Evolutionary conservation across 1,140 invertebrate genomes (phyloP).

Genomic region (Neodiprion virginianus): DNA sequence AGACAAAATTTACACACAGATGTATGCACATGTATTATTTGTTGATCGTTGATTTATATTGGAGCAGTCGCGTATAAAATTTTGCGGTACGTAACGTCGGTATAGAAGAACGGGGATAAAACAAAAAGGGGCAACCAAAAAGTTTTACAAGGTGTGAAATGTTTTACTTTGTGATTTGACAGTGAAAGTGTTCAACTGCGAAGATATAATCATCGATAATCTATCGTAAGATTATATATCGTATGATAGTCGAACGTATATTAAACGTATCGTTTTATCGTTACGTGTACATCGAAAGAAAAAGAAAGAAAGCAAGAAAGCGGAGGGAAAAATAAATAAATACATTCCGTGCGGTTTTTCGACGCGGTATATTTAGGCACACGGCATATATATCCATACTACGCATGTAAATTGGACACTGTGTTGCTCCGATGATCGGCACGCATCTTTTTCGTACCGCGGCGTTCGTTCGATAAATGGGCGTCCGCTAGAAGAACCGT

Average conservation of each 20-base stretch:
- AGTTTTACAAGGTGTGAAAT: constrained; percentile 18
- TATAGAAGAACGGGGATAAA: constrained; percentile 9
- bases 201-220: neutral
- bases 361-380: too few relatives aligned
- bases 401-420: too few relatives aligned
- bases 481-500: too few relatives aligned
- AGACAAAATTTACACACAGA: neutral
- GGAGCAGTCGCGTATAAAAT: constrained; percentile 23
- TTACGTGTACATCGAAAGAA: constrained; percentile 10
- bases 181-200: constrained; percentile 13
- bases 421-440: too few relatives aligned
- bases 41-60: neutral
- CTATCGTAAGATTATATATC: neutral
- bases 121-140: neutral
- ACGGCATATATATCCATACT: too few relatives aligned
- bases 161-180: constrained; percentile 26
- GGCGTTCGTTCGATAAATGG: too few relatives aligned
- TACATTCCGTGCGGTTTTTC: neutral
- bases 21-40: neutral
- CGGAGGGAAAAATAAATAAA: constrained; percentile 17
- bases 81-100: neutral
- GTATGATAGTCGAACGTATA: neutral
- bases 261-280: neutral
- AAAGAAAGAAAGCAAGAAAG: constrained; percentile 19
- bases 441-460: too few relatives aligned